Evolutionary conservation across 2,113 vertebrate genomes (phyloP), one percentile per base, ranked within the genome.

Genomic region (Gopherus evgoodei): DNA sequence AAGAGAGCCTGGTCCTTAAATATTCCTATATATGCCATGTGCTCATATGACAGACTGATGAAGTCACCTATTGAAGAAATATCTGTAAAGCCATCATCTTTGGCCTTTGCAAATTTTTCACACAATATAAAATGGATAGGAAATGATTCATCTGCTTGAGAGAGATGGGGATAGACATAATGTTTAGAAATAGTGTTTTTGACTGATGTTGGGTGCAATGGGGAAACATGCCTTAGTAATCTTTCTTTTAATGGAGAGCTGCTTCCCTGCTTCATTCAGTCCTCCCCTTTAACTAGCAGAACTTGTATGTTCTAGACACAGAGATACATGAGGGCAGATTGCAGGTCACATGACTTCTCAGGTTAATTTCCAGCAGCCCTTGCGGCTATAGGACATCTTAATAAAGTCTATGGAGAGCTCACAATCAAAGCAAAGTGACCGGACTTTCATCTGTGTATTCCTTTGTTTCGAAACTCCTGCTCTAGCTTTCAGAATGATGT

Each of bases 111-210:
- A 90, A 83, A 53, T 1, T 17, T 35, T 31, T 13, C 72, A 49
- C 31, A 21, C 29, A 78, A 3, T 72, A 75, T 69, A 65, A 75
- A 91, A 10, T 38, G 7, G 35, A 1, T 75, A 83, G 59, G 78
- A 88, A 59, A 59, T 29, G 10, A 87, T 29, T 95, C 5, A n/a
- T 72, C 86, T 92, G 80, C 89, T 81, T 82, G 78, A 82, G 86
- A 76, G 79, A 27, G 4, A 8, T 2, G 62, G 72, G 22, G n/a
- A 38, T 54, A 93, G 42, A 53, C 1, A 10, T 90, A 79, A n/a
- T 42, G 29, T 62, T 56, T 42, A 54, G 38, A 25, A 83, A 14
- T 72, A 9, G 0, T 53, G 50, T 90, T 81, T 54, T 47, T 82
- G 59, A 86, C 5, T 53, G 2, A 12, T 22, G 53, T 54, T 78